Evolutionary conservation across 2,888 invertebrate genomes (phyloP), one percentile per base, ranked within the genome.

Genomic region (Cistogaster globosa): DNA sequence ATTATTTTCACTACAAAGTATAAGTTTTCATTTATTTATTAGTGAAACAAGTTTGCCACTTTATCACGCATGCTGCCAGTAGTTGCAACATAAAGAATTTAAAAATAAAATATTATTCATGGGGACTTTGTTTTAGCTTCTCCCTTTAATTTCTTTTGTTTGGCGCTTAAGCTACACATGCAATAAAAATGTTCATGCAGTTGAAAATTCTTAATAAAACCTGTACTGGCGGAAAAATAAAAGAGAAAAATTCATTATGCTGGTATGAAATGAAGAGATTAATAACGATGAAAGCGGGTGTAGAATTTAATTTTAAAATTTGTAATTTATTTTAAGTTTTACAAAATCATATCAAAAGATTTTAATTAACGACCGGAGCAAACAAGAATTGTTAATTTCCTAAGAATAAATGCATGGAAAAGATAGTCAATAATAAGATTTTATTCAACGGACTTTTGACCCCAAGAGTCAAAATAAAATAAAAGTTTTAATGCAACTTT

Each of bases 21-120:
- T n/a, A 12, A 58, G 36, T 26, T 38, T n/a, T 53, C 20, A 9
- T 32, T 53, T 75, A 55, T 69, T 53, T 76, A 63, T 55, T 76
- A 78, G 62, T 83, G 67, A 75, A 78, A 75, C 74, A 78, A 82
- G 74, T 78, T 69, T 85, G 74, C 78, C 69, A 82, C 82, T 75
- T 85, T 69, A 85, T 58, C 81, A 85, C 75, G 82, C 74, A 78
- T 63, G 65, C 71, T 62, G 76, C 67, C 12, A 65, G n/a, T 42
- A 45, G 20, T 18, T 55, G 18, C 63, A 32, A 36, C 38, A 53
- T 20, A 74, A 45, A 38, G n/a, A 6, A 1, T 60, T 32, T 7
- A 32, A 55, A 55, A 16, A 16, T 4, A 55, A 16, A 9, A 42
- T 22, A 55, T 12, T 22, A 55, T 12, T 12, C 12, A 11, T 42